Evolutionary conservation across 2,888 invertebrate species (phyloP).

Genomic region (Melikaiella ostensackeni): DNA sequence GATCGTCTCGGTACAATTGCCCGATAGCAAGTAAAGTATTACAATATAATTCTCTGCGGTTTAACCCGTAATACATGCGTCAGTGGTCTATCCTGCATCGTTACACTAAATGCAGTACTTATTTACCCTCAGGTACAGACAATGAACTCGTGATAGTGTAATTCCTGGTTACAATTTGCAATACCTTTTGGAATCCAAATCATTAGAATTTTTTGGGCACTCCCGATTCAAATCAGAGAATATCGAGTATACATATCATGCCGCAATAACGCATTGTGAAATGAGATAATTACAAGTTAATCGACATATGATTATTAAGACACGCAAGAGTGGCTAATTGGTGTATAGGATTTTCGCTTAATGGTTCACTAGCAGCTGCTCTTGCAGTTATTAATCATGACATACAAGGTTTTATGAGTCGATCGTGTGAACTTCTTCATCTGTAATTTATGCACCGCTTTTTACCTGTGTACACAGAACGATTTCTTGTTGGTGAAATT

Average conservation of each 20-base stretch:
- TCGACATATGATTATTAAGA: conserved; percentile 33
- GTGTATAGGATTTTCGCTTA: conserved; percentile 3
- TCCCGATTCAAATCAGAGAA: not conserved
- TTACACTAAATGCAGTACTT: conserved; percentile 31
- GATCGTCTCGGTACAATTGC: conserved; percentile 36
- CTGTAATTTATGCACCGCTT: conserved; percentile 3
- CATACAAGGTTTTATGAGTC: not conserved
- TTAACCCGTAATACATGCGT: conserved; percentile 21
- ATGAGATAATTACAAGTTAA: conserved; percentile 32
- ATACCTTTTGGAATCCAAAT: not conserved
- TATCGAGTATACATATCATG: conserved; percentile 4
- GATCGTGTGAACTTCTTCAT: conserved; percentile 10
- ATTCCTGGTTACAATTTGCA: conserved; percentile 13
- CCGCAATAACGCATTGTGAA: conserved; percentile 16
- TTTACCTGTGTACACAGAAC: not conserved
- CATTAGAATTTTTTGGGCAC: not conserved
- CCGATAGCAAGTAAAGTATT: conserved; percentile 25
- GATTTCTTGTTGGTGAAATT: not conserved
- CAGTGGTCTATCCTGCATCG: conserved; percentile 18
- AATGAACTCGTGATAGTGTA: conserved; percentile 25
- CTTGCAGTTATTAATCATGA: conserved; percentile 13
- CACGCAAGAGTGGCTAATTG: conserved; percentile 21
- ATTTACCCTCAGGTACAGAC: conserved; percentile 31
- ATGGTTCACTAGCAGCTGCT: conserved; percentile 7
- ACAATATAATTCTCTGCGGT: conserved; percentile 35